phyloP scores from a whole-genome alignment of 1,140 invertebrate species.

The Samia ricini region DNA sequence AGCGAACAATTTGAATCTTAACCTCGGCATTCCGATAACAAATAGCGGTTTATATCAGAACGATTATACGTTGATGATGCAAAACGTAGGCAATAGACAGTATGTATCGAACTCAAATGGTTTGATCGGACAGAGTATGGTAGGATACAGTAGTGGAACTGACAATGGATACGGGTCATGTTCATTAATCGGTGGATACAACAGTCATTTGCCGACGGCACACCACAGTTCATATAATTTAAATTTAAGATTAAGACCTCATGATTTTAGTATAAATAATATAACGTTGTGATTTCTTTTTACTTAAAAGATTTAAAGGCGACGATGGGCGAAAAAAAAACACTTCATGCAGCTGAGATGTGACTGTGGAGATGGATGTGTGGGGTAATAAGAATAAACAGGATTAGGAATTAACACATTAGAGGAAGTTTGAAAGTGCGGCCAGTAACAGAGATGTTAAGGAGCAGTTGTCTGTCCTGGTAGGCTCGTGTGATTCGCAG shows the following conservation, averaged over 20 bases:
- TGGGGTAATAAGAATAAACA: no score
- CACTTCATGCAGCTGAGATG: no score
- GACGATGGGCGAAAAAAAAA: no score
- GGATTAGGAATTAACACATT: no score
- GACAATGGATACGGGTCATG: conserved; percentile 61
- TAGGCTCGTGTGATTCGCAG: no score
- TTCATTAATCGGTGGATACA: conserved; percentile 62
- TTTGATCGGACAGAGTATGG: conserved; percentile 51
- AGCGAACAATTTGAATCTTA: conserved; percentile 68
- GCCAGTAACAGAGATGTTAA: no score
- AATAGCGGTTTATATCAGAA: conserved; percentile 67
- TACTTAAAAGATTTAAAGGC: neutral
- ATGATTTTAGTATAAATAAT: conserved; percentile 73
- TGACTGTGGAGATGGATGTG: no score
- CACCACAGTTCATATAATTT: conserved; percentile 71
- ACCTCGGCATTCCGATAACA: conserved; percentile 57
- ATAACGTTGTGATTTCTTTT: conserved; percentile 53
- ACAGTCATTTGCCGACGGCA: conserved; percentile 47
- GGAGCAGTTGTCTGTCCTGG: no score
- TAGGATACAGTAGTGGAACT: conserved; percentile 38
- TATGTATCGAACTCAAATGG: conserved; percentile 55
- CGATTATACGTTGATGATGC: conserved; percentile 73
- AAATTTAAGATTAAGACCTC: conserved; percentile 69
- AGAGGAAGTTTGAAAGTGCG: no score
- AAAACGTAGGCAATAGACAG: conserved; percentile 61